These are phyloP conservation scores for Sebastes hubbsi DNA, from an alignment of 2,797 vertebrate species.

Conservation along the genomic window DNA sequence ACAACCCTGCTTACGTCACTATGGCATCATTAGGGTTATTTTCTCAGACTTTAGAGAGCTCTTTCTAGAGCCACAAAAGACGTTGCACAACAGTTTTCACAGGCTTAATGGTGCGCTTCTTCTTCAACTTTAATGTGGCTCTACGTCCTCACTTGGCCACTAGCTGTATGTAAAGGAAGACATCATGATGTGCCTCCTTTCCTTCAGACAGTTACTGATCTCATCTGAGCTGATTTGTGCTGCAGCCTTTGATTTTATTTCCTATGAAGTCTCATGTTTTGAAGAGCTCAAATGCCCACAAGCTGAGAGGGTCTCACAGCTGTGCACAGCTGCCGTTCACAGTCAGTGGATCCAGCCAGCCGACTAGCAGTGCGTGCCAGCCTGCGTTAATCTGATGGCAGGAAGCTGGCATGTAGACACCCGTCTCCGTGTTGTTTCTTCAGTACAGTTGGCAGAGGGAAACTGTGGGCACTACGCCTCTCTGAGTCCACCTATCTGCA, in stretches of 20 bases:
- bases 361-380: conserved; percentile 12
- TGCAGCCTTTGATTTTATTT: conserved; percentile 15
- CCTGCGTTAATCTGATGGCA: conserved; percentile 44
- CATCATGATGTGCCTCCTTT: neutral
- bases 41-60: neutral
- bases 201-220: neutral
- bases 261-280: neutral
- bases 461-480: conserved; percentile 9
- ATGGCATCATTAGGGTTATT: neutral
- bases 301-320: conserved; percentile 7
- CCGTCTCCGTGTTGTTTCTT: conserved; percentile 47
- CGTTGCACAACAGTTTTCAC: neutral
- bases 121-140: neutral
- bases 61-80: neutral
- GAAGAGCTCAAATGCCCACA: neutral
- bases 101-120: neutral
- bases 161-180: neutral
- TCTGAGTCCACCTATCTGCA: conserved; percentile 26
- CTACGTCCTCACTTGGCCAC: neutral
- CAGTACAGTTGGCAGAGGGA: conserved; percentile 48
- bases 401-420: conserved; percentile 49
- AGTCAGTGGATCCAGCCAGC: neutral
- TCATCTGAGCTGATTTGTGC: conserved; percentile 1
- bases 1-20: neutral
- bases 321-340: neutral